These are phyloP conservation scores for Protonemura montana DNA, from an alignment of 2,888 invertebrate genomes.

Conservation along the genomic window DNA sequence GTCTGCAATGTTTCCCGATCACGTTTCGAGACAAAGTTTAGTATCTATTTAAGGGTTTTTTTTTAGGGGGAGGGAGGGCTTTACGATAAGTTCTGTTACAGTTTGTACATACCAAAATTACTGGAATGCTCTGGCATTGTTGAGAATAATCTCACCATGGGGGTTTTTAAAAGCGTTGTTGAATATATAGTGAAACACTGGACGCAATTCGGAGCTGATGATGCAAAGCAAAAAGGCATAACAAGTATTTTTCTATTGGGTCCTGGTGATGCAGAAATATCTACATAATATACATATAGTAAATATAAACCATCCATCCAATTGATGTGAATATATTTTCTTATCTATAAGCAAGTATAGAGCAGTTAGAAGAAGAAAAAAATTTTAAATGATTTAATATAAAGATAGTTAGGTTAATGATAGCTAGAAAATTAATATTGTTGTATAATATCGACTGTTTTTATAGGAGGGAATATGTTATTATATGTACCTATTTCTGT, in stretches of 20 bases:
- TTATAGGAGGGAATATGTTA: slow-evolving; percentile 15
- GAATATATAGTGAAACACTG: neutral
- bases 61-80: too few relatives aligned
- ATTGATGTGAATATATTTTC: slow-evolving; percentile 41
- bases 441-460: neutral
- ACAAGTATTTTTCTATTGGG: slow-evolving; percentile 46
- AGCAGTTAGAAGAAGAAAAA: neutral
- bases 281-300: neutral
- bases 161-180: neutral
- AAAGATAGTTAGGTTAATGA: slow-evolving; percentile 3
- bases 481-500: neutral
- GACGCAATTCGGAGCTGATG: neutral
- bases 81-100: neutral
- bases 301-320: slow-evolving; percentile 23
- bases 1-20: too few relatives aligned
- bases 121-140: neutral
- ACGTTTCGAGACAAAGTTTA: too few relatives aligned
- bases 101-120: neutral
- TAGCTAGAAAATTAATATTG: neutral
- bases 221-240: neutral
- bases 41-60: too few relatives aligned
- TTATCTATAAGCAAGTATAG: neutral
- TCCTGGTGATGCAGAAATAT: slow-evolving; percentile 40
- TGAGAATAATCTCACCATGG: neutral
- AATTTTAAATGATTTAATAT: slow-evolving; percentile 36